Base-by-base conservation (phyloP, 2,113 vertebrate genomes). In the Strigops habroptila region DNA sequence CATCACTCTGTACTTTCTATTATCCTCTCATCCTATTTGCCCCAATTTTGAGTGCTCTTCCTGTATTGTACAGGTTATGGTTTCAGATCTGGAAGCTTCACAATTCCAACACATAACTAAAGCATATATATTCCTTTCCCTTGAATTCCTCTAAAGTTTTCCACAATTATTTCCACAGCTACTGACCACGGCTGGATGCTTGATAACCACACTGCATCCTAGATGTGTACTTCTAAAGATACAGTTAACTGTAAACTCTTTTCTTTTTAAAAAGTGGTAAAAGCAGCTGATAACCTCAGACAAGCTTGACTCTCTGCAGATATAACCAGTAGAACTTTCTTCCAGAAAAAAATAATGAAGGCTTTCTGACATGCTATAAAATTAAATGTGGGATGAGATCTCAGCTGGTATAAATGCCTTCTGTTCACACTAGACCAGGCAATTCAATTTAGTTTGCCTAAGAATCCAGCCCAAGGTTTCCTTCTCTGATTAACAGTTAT, bases 31-130 rank as follows among this genome's bases (percentile, higher is more conserved):
- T 64, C 14, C 55, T 78, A 8, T 37, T 30, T 59, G 18, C 35
- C 41, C 43, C 30, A 90, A 68, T 60, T 71, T 55, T 60, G 27
- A 88, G 27, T 18, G 30, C 7, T 81, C 6, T 57, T 90, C n/a
- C 37, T 24, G 6, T 30, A 22, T 31, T 52, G 10, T 14, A 37
- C 14, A 35, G 0, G 1, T 52, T 37, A 44, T 1, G 2, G 21
- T 18, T 91, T 86, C 37, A 12, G 1, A n/a, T 19, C 27, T 19
- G 44, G 22, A 77, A 68, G 22, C 60, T 12, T 65, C 10, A 25
- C 7, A 11, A 76, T 69, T 55, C 6, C 27, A 9, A 7, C 22
- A 49, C 1, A 7, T 31, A 79, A 62, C 59, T 63, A 30, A 76
- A 73, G 21, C 10, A 90, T 7, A 33, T 7, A 70, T 53, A 7